Conservation (phyloP, 2,113 vertebrate genomes). For the Trogon melanurus region DNA sequence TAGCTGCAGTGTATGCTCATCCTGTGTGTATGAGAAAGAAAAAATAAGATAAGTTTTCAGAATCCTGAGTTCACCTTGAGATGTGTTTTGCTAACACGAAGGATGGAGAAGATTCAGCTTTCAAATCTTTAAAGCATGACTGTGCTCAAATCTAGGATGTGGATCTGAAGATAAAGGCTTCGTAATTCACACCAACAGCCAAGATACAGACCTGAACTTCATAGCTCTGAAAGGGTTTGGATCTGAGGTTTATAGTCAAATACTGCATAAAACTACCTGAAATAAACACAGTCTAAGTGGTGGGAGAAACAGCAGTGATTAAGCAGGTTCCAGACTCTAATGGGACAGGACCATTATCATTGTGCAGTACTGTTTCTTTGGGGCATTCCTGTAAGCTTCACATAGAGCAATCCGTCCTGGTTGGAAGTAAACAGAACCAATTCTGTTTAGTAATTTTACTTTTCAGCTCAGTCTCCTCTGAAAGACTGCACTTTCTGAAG, state of each 20-base stretch:
- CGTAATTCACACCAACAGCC: neutral
- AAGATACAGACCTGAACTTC: neutral
- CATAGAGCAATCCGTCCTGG: too few species aligned
- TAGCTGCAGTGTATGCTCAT: neutral
- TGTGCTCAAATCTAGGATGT: neutral
- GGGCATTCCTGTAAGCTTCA: neutral
- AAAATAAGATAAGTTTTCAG: neutral
- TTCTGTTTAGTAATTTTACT: too few species aligned
- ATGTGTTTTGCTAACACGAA: neutral
- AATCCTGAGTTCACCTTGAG: neutral
- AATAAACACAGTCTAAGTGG: neutral
- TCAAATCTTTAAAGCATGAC: neutral
- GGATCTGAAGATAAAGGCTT: neutral
- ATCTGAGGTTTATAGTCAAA: neutral
- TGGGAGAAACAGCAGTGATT: neutral
- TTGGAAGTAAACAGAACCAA: too few species aligned
- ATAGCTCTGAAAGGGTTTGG: neutral
- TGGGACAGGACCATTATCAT: neutral
- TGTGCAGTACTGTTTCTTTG: accelerated
- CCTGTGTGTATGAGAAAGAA: neutral
- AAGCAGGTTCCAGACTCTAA: neutral
- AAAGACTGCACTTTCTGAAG: too few species aligned
- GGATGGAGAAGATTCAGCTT: neutral
- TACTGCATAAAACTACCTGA: neutral
- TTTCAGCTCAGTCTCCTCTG: too few species aligned